Conservation (phyloP, 2,113 vertebrate genomes). For the Mystacornis crossleyi region DNA sequence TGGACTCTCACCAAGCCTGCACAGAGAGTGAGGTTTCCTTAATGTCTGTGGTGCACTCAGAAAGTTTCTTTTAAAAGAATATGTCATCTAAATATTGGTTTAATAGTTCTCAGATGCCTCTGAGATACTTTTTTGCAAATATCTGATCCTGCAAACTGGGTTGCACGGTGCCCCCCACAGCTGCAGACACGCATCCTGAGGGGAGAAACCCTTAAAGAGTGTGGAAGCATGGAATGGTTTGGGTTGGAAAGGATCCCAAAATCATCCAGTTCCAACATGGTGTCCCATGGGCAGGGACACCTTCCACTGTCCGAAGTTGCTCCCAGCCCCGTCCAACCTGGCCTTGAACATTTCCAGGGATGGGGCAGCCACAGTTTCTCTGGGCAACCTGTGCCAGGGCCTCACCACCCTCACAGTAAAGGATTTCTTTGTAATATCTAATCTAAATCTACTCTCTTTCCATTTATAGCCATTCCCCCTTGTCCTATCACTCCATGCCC, state of each 20-base stretch:
- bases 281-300: background rate
- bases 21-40: background rate
- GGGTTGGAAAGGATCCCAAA: background rate
- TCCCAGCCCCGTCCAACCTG: accelerated
- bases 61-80: background rate
- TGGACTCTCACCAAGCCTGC: background rate
- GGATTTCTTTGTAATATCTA: background rate
- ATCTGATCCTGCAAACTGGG: background rate
- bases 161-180: accelerated
- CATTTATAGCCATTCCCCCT: background rate
- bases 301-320: background rate
- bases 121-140: background rate
- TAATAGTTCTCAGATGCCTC: background rate
- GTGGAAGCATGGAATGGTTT: background rate
- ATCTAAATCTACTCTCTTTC: background rate
- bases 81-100: background rate
- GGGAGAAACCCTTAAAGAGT: background rate
- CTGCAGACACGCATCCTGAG: background rate
- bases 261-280: background rate
- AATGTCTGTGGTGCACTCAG: background rate
- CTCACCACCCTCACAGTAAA: background rate
- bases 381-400: background rate
- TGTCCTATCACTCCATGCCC: background rate
- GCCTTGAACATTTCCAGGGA: background rate
- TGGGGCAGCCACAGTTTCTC: background rate